Evolutionary conservation across 53 echinoderm and acorn worm genomes (phyloP), one percentile per base, ranked within the genome.

Genomic region (Hippasteria phrygiana): DNA sequence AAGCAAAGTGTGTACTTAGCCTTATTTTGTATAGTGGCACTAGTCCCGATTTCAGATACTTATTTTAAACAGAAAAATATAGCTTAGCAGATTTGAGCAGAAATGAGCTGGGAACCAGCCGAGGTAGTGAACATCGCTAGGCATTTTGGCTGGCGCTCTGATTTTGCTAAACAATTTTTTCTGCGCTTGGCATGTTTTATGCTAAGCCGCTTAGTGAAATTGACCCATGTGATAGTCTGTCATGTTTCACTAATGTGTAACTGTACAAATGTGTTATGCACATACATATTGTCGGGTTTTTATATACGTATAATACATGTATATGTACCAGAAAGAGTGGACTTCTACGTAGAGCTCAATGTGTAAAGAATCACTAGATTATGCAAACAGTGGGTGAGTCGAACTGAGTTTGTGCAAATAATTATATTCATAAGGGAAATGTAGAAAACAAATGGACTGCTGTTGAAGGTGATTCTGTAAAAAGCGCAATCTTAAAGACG

Each of bases 341-440:
- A 27, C 17, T 34, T 29, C 32, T 9, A 73, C 24, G 51, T 76
- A 48, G 76, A 76, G 51, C 76, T 76, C 47, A 48, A 76, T 42
- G 51, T 76, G 28, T 28, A 13, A 74, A 43, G 50, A 47, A 76
- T 50, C 31, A 50, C 28, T 76, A 53, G 46, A 76, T 48, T 76
- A 76, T 76, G 76, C 76, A 76, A 76, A 73, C 22, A 43, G 50
- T 33, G 76, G 76, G 29, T 13, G 50, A 50, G 17, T 27, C n/a
- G n/a, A n/a, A n/a, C n/a, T 34, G 51, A 18, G 13, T 27, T 75
- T 46, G 76, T 76, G 76, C 48, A 76, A 53, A 75, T 75, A 75
- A 45, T 10, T 75, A 75, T 39, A 29, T 59, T n/a, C n/a, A n/a
- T 59, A 18, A 18, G 20, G 59, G 26, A n/a, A 50, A 54, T 51